phyloP scores from a whole-genome alignment of 2,797 vertebrate genomes.

The Characodon lateralis region DNA sequence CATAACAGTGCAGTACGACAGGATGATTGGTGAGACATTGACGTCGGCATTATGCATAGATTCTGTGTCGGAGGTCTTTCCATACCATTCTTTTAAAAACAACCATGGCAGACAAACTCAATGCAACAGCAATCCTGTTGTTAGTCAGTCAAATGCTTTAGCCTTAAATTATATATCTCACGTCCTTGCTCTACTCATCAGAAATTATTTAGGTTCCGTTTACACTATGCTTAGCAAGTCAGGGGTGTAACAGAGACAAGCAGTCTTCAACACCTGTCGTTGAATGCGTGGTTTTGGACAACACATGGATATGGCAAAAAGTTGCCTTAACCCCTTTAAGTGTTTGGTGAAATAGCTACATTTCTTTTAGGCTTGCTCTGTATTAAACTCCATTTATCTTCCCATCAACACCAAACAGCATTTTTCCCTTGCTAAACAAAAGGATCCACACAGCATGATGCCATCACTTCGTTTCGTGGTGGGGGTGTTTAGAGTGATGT shows the following conservation, averaged over 20 bases:
- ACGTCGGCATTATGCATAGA: neutral
- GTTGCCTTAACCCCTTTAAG: no score
- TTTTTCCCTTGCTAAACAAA: neutral
- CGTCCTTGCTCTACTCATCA: no score
- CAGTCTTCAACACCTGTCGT: no score
- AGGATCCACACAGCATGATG: neutral
- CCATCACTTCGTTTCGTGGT: neutral
- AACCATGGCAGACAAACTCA: neutral
- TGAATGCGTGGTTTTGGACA: no score
- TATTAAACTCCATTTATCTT: no score
- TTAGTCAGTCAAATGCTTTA: neutral
- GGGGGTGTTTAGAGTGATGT: neutral
- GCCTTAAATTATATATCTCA: neutral
- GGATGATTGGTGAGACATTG: no score
- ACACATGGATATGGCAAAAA: no score
- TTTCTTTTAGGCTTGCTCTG: no score
- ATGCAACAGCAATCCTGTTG: neutral
- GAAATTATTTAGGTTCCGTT: neutral
- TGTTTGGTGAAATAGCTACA: no score
- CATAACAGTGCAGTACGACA: no score
- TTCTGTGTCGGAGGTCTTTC: neutral
- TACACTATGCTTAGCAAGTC: neutral
- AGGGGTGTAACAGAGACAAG: neutral
- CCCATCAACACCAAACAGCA: neutral
- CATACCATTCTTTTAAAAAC: neutral